These are phyloP conservation scores for Thelaira solivaga DNA, from an alignment of 2,888 invertebrate species.

Conservation along the genomic window DNA sequence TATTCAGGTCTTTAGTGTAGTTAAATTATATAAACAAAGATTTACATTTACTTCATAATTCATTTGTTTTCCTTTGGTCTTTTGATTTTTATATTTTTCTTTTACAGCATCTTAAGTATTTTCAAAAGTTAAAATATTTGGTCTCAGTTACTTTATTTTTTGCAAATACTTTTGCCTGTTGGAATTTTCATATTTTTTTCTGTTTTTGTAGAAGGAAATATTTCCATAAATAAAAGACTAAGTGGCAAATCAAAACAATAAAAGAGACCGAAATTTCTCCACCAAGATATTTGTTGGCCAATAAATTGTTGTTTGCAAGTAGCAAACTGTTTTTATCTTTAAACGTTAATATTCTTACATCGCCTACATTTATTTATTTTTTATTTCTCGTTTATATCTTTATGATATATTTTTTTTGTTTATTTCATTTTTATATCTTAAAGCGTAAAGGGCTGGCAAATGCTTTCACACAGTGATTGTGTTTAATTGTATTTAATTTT, in stretches of 20 bases:
- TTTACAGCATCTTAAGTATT: constrained; percentile 25
- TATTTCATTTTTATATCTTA: not conserved
- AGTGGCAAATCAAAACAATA: not conserved
- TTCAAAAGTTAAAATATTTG: constrained; percentile 27
- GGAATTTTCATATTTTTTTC: constrained; percentile 7
- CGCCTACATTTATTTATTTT: not conserved
- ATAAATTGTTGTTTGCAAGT: constrained; percentile 9
- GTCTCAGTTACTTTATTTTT: constrained; percentile 6
- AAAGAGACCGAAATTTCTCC: not conserved
- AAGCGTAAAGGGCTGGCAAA: not conserved
- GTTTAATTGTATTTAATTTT: not conserved
- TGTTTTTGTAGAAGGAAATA: no score
- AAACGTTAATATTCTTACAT: constrained; percentile 22
- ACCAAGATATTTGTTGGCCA: constrained; percentile 5
- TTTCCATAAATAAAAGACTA: not conserved
- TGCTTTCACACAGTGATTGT: not conserved
- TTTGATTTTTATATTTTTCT: constrained; percentile 1
- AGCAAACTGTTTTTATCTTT: constrained; percentile 16
- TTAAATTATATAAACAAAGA: constrained; percentile 53
- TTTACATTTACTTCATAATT: constrained; percentile 53
- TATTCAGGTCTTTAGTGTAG: constrained; percentile 33
- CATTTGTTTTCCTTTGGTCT: constrained; percentile 17
- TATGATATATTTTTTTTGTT: not conserved
- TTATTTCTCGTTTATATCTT: not conserved
- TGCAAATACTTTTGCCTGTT: constrained; percentile 1